Evolutionary conservation across 2,113 vertebrate genomes (phyloP).

Genomic region (Meles meles): DNA sequence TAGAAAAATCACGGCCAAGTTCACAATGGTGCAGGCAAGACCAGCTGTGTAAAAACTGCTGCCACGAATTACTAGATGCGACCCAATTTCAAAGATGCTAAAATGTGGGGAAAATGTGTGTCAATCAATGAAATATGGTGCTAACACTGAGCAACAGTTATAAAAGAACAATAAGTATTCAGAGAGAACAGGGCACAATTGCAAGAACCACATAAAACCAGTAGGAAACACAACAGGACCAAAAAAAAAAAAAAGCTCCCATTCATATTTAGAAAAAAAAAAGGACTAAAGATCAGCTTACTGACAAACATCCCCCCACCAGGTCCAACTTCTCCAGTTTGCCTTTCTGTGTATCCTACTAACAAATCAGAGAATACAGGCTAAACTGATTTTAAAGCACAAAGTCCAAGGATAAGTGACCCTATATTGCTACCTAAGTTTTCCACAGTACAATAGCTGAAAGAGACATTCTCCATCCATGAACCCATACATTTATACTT

Average conservation of each 20-base stretch:
- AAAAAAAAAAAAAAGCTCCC: not conserved
- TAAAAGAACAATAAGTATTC: constrained; percentile 30
- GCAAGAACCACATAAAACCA: constrained; percentile 27
- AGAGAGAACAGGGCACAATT: not conserved
- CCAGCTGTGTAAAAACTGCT: not conserved
- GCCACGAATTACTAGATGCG: not conserved
- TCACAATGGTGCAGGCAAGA: not conserved
- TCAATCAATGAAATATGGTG: constrained; percentile 40
- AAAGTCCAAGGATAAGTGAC: not conserved
- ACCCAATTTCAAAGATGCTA: not conserved
- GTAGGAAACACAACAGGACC: not conserved
- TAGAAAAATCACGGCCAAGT: constrained; percentile 29
- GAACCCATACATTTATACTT: not conserved
- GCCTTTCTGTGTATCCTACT: not conserved
- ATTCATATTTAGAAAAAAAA: not conserved
- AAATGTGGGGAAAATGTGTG: not conserved
- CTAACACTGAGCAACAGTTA: constrained; percentile 16
- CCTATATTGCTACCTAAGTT: not conserved
- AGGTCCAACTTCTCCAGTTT: not conserved
- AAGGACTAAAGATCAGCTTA: not conserved
- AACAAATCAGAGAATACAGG: constrained; percentile 32
- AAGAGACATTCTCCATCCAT: not conserved
- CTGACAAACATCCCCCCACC: not conserved
- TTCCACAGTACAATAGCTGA: constrained; percentile 14
- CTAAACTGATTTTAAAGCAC: not conserved